phyloP scores from a whole-genome alignment of 2,113 vertebrate genomes.

The Procavia capensis region DNA sequence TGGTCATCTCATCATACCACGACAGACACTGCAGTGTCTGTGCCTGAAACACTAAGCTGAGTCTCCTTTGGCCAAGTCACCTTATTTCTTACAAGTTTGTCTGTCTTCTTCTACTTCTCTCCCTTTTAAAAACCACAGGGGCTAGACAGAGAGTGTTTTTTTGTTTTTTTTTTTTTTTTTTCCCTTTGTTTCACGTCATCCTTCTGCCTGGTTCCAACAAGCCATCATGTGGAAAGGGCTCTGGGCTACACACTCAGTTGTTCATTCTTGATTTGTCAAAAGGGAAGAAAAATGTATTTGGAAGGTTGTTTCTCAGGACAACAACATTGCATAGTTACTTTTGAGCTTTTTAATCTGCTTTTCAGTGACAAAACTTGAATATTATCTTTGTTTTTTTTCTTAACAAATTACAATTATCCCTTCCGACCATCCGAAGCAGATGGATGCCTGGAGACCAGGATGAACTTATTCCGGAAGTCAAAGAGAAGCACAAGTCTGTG shows the following conservation, averaged over 20 bases:
- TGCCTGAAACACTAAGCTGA: background rate
- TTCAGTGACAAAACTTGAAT: conserved; percentile 2
- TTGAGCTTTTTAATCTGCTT: background rate
- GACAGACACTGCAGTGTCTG: background rate
- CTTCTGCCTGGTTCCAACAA: background rate
- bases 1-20: background rate
- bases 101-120: background rate
- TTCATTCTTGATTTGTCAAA: background rate
- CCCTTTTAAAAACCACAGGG: background rate
- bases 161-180: background rate
- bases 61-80: background rate
- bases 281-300: background rate
- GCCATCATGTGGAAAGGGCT: background rate
- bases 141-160: background rate
- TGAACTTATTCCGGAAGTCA: background rate
- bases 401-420: conserved; percentile 25
- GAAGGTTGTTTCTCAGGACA: conserved; percentile 27
- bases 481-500: background rate
- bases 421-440: background rate
- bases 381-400: background rate
- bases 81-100: background rate
- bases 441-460: background rate
- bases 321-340: background rate
- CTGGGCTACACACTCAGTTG: background rate
- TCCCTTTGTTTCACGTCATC: background rate